phyloP scores from a whole-genome alignment of 2,888 invertebrate genomes.

The Lycophotia porphyrea region DNA sequence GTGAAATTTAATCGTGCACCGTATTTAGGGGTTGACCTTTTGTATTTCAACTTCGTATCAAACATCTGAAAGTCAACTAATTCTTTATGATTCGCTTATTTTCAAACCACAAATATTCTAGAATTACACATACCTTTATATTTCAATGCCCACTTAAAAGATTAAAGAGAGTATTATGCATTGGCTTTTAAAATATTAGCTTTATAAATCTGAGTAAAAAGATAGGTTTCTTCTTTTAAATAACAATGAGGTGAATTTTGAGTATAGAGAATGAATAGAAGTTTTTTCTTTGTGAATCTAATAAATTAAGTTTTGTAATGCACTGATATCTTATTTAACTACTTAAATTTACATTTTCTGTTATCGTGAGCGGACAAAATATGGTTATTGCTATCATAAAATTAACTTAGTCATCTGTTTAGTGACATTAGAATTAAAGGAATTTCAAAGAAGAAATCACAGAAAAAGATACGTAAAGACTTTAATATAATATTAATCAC shows the following conservation, averaged over 20 bases:
- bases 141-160: constrained; percentile 33
- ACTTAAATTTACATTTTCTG: background rate
- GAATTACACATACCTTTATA: constrained; percentile 39
- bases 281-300: constrained; percentile 4
- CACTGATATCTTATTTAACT: background rate
- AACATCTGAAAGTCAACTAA: constrained; percentile 37
- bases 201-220: constrained; percentile 22
- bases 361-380: background rate
- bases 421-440: background rate
- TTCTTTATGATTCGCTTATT: constrained; percentile 31
- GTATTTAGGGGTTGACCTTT: constrained; percentile 26
- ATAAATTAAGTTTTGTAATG: constrained; percentile 17
- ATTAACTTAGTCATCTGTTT: background rate
- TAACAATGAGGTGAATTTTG: constrained; percentile 10
- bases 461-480: background rate
- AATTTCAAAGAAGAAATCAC: background rate
- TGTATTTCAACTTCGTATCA: background rate
- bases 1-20: background rate
- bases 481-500: background rate
- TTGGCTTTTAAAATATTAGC: constrained; percentile 30
- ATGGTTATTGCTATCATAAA: background rate
- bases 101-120: constrained; percentile 39
- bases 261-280: background rate
- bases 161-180: constrained; percentile 37
- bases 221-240: constrained; percentile 21